These are phyloP conservation scores for Eumeta japonica DNA, from an alignment of 1,140 invertebrate species.

Conservation along the genomic window DNA sequence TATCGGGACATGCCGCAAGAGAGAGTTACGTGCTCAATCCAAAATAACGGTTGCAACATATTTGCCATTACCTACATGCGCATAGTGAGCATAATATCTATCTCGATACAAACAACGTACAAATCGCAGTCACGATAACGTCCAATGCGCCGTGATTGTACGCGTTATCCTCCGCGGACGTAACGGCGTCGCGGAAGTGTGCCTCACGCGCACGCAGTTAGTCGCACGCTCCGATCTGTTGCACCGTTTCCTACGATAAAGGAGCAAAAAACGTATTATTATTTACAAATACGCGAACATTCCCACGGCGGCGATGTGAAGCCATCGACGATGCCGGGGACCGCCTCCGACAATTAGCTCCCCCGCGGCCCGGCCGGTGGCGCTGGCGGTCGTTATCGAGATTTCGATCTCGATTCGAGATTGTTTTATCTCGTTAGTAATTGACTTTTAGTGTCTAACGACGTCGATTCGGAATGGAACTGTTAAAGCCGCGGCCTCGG, in stretches of 20 bases:
- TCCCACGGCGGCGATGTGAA: conserved; percentile 37
- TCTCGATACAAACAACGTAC: no score
- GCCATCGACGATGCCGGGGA: conserved; percentile 25
- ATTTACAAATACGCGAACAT: conserved; percentile 7
- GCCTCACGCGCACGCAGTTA: not conserved
- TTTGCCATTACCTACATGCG: no score
- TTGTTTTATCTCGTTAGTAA: conserved; percentile 14
- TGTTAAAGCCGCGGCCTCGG: no score
- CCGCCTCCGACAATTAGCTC: conserved; percentile 31
- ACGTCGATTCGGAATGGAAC: not conserved
- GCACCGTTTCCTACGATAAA: conserved; percentile 22
- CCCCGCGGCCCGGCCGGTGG: no score
- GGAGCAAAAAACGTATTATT: conserved; percentile 14
- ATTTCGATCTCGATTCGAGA: conserved; percentile 25
- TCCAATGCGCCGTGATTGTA: no score
- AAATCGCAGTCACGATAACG: no score
- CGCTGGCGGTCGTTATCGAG: conserved; percentile 29
- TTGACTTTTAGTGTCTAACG: conserved; percentile 6
- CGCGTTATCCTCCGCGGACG: conserved; percentile 32
- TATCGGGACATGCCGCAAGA: no score
- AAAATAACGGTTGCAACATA: no score
- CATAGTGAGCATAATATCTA: no score
- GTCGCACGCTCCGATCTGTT: conserved; percentile 12
- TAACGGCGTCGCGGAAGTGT: conserved; percentile 21
- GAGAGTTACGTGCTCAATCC: no score